phyloP scores from a whole-genome alignment of 2,113 vertebrate genomes.

The Datnioides undecimradiatus region DNA sequence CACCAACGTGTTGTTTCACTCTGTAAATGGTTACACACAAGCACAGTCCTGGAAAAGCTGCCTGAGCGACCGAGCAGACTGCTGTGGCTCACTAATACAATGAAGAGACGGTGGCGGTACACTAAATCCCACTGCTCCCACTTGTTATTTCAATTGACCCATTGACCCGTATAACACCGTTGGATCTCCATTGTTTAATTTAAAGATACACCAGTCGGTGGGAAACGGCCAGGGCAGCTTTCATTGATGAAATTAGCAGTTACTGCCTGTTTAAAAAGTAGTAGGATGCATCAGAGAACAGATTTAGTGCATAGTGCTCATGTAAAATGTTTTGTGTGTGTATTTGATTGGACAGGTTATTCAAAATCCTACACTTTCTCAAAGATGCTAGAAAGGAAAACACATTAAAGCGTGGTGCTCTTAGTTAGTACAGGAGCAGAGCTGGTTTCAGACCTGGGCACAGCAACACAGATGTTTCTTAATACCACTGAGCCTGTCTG shows the following conservation, averaged over 20 bases:
- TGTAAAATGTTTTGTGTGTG: too few species aligned
- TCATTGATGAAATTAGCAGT: neutral
- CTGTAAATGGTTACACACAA: conserved; percentile 19
- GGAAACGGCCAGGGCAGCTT: neutral
- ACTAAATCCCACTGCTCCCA: conserved; percentile 51
- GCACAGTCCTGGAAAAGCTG: neutral
- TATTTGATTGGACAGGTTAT: neutral
- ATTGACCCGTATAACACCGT: conserved; percentile 21
- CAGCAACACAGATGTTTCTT: neutral
- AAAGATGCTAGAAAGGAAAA: neutral
- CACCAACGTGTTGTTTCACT: conserved; percentile 9
- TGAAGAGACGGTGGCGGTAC: conserved; percentile 23
- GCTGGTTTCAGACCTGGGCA: neutral
- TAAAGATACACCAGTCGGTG: conserved; percentile 25
- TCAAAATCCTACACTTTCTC: neutral
- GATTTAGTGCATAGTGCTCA: neutral
- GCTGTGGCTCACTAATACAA: conserved; percentile 17
- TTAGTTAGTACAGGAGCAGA: neutral
- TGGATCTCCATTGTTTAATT: conserved; percentile 36
- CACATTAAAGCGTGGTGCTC: neutral
- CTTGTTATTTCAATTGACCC: conserved; percentile 61
- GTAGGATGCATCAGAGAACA: neutral
- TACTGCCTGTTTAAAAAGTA: neutral
- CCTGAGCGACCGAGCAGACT: conserved; percentile 34
- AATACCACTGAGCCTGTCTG: neutral